Evolutionary conservation across 2,888 invertebrate genomes (phyloP), one percentile per base, ranked within the genome.

Genomic region (Standfussiana lucernea): DNA sequence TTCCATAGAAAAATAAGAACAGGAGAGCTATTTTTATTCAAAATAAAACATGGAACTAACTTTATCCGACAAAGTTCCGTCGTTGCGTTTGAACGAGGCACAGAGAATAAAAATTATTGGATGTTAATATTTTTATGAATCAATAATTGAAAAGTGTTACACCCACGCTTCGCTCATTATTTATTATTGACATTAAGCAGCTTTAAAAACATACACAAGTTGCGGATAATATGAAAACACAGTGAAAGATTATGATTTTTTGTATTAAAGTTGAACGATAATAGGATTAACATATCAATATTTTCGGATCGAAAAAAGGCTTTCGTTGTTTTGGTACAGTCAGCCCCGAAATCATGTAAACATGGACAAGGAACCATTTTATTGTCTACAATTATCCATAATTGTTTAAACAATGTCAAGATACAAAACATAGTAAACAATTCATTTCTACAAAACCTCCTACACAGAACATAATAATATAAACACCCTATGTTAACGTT

Each of bases 81-180:
- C n/a, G 4, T 11, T 24, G 50, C 13, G 7, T 28, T 28, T 47
- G 4, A 47, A 47, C 21, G 45, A 81, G 45, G 40, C 45, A 56
- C n/a, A 24, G 47, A 32, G 32, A 28, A 53, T 10, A 4, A 35
- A 73, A 37, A 8, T 28, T 82, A 78, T 64, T 10, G 37, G 7
- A 40, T 18, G 35, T 65, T 47, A 59, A 61, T 66, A 40, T 62
- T 45, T 67, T 76, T 47, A 82, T 75, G 62, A 67, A 82, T 67
- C 53, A 42, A 59, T 67, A 79, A 61, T 45, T 10, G n/a, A 37
- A 79, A 79, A 75, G 35, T 21, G 53, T 42, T 32, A 32, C 42
- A 37, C 42, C 35, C 42, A 18, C 42, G 24, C 42, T 50, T 21
- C 18, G n/a, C n/a, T n/a, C 45, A 0, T 50, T n/a, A 37, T 45